These are phyloP conservation scores for Cossypha caffra DNA, from an alignment of 2,797 vertebrate genomes.

Conservation along the genomic window DNA sequence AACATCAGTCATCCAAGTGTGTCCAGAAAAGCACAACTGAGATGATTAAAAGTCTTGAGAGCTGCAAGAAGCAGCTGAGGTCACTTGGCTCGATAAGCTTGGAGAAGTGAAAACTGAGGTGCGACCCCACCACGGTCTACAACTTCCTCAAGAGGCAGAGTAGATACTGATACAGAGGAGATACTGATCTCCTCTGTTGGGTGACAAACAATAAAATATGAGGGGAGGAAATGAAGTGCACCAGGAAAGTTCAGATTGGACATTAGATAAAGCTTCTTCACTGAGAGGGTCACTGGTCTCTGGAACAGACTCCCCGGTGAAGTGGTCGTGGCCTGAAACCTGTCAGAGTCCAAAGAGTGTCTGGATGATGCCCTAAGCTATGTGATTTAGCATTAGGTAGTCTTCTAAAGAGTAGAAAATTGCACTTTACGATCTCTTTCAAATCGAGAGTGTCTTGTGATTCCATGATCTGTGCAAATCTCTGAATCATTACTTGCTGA, in stretches of 20 bases:
- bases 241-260: neutral
- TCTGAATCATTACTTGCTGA: neutral
- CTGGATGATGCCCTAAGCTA: too few species aligned
- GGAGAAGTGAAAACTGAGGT: neutral
- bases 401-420: neutral
- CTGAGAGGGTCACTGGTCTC: neutral
- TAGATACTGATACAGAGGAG: too few species aligned
- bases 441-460: neutral
- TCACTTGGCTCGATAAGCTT: neutral
- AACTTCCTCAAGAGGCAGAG: neutral
- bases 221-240: neutral
- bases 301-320: neutral
- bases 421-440: neutral
- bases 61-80: neutral
- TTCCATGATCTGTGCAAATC: neutral
- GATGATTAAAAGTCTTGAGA: neutral
- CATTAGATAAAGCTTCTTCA: neutral
- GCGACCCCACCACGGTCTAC: neutral
- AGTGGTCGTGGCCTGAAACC: neutral
- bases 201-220: accelerated
- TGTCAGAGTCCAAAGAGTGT: neutral
- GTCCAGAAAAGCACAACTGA: neutral
- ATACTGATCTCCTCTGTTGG: neutral
- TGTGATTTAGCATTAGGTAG: neutral
- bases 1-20: neutral